Base-by-base conservation (phyloP, 2,797 vertebrate species). In the Hozukius guyotensis region DNA sequence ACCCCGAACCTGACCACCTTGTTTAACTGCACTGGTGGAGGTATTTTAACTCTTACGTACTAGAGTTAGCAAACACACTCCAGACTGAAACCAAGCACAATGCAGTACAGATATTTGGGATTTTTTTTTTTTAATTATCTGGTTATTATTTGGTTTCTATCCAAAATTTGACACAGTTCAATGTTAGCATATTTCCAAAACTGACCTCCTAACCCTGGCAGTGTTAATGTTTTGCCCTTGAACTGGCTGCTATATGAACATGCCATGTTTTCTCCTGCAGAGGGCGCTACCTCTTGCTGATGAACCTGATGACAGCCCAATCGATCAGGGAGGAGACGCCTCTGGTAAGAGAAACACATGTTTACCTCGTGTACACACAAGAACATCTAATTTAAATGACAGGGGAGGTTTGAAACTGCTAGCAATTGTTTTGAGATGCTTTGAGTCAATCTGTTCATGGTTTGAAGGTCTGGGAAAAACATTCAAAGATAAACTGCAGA, bases 311-410 rank as follows among this genome's bases (percentile, higher is more conserved):
- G 80, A 80, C 31, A 56, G 38, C 34, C 27, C 77, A 4, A 46
- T 72, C 49, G 0, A 78, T 13, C 77, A 42, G 5, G 90, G 16
- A 53, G 87, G 64, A 32, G 91, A 94, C 0, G 31, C 18, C 49
- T 61, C 74, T 8, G 96, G 96, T 96, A 90, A 93, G 84, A 64
- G 1, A 32, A 38, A 72, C 32, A 60, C 7, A 20, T 10, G 42
- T 18, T 65, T 16, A 14, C 55, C 12, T 61, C 9, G 7, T 52
- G 62, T 31, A 61, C 46, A 56, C 11, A 57, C 0, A 56, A 69
- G 1, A 74, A 34, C 11, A 66, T 60, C 11, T 3, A 8, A 22
- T 32, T 63, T 3, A 62, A 46, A 52, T 13, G 4, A 60, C n/a
- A 57, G 18, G 10, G 1, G 16, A 20, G 25, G 6, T 25, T 36